A percentile compares a stretch with the other conserved stretches of the same genome.
Evolutionary conservation across 2,113 vertebrate species (phyloP).

Genomic region (Vidua macroura): DNA sequence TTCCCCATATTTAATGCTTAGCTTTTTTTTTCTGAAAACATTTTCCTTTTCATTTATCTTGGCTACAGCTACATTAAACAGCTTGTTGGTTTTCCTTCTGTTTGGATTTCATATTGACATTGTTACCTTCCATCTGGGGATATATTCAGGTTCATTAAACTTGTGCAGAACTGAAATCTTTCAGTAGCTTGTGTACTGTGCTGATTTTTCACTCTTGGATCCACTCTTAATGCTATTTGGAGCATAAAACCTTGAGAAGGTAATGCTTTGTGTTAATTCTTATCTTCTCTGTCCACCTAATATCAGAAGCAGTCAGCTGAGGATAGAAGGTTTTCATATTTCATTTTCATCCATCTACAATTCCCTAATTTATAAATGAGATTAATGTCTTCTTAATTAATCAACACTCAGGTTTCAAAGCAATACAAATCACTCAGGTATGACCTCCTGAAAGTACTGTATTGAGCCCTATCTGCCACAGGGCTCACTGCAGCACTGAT

Average conservation of each 20-base stretch:
- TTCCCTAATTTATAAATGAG: slow-evolving; percentile 13
- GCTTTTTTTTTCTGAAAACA: neutral
- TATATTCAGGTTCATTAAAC: slow-evolving; percentile 40
- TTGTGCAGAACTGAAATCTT: slow-evolving; percentile 10
- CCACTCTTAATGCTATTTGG: slow-evolving; percentile 49
- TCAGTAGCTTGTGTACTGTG: slow-evolving; percentile 7
- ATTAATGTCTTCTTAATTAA: slow-evolving; percentile 27
- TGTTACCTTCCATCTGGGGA: slow-evolving; percentile 26
- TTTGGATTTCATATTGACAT: slow-evolving; percentile 39
- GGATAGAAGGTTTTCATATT: neutral
- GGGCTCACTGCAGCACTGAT: neutral
- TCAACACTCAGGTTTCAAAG: neutral
- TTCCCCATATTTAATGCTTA: neutral
- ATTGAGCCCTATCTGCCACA: neutral
- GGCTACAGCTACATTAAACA: slow-evolving; percentile 3
- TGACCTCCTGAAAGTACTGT: neutral
- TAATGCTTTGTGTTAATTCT: slow-evolving; percentile 34
- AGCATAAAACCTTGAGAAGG: slow-evolving; percentile 30
- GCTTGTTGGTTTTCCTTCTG: slow-evolving; percentile 9
- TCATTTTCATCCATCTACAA: neutral
- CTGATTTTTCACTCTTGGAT: slow-evolving; percentile 49
- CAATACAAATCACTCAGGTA: neutral
- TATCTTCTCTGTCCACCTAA: slow-evolving; percentile 4
- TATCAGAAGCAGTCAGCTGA: slow-evolving; percentile 24
- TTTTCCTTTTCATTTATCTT: slow-evolving; percentile 7